A percentile compares a stretch with the other conserved stretches of the same genome.
phyloP scores from a whole-genome alignment of 2,113 vertebrate genomes.

The Smithornis capensis region DNA sequence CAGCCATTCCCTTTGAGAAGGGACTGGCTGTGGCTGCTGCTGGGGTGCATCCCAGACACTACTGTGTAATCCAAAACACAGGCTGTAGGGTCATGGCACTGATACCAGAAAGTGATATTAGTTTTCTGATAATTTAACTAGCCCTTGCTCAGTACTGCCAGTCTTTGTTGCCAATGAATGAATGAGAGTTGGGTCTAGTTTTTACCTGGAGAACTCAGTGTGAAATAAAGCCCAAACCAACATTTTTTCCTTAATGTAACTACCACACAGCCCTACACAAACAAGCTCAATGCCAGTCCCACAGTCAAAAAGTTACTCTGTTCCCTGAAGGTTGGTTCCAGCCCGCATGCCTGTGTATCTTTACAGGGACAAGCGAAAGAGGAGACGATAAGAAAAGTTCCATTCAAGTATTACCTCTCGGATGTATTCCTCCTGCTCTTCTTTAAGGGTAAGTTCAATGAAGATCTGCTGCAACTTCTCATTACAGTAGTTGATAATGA shows the following conservation, averaged over 20 bases:
- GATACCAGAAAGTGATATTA: neutral
- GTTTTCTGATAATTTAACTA: neutral
- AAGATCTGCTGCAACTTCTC: slow-evolving; percentile 99
- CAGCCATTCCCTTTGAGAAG: neutral
- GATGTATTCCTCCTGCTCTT: slow-evolving; percentile 97
- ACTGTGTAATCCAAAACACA: neutral
- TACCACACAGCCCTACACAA: neutral
- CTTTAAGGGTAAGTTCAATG: slow-evolving; percentile 94
- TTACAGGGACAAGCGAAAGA: rapidly evolving
- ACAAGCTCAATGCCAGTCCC: neutral
- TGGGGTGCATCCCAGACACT: neutral
- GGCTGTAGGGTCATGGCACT: neutral
- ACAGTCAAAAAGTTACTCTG: neutral
- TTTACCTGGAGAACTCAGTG: neutral
- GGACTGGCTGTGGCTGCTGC: neutral
- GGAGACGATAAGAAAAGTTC: neutral
- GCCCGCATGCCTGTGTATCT: neutral
- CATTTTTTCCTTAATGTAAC: neutral
- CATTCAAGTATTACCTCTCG: slow-evolving; percentile 80
- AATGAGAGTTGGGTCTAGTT: neutral
- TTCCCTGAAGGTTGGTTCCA: neutral
- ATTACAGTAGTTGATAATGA: slow-evolving; percentile 99
- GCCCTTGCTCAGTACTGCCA: neutral
- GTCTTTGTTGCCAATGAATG: neutral
- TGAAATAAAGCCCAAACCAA: neutral